These are phyloP conservation scores for Hyla sarda DNA, from an alignment of 2,113 vertebrate species.

Conservation along the genomic window DNA sequence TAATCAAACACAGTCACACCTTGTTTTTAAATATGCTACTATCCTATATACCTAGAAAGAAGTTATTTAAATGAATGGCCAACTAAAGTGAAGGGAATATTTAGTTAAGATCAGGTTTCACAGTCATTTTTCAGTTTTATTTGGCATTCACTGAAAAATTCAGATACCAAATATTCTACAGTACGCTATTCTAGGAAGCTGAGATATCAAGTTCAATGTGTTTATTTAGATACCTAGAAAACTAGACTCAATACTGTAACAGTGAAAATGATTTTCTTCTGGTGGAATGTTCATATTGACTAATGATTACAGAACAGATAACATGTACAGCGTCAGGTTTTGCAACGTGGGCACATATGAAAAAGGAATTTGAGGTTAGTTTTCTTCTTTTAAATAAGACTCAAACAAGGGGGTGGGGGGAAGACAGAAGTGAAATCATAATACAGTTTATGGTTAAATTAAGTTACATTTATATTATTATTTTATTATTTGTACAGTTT, in stretches of 20 bases:
- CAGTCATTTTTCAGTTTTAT: slow-evolving; percentile 16
- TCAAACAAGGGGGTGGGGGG: neutral
- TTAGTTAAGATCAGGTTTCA: slow-evolving; percentile 30
- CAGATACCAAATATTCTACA: slow-evolving; percentile 6
- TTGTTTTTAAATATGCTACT: neutral
- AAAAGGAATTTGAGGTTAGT: neutral
- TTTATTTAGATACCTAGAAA: slow-evolving; percentile 35
- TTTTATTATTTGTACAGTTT: too few species aligned
- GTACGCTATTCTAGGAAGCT: slow-evolving; percentile 17
- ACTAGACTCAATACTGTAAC: slow-evolving; percentile 28
- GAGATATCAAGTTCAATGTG: neutral
- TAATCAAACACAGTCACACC: neutral
- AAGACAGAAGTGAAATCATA: neutral
- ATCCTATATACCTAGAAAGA: neutral
- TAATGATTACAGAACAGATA: neutral
- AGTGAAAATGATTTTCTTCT: neutral
- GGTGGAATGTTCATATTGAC: neutral
- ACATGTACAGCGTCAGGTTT: neutral
- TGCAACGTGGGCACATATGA: neutral
- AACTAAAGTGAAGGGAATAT: neutral
- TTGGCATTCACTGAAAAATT: slow-evolving; percentile 8
- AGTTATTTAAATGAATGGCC: neutral
- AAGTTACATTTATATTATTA: too few species aligned
- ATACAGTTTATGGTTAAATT: neutral
- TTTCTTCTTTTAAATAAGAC: neutral